Base-by-base conservation (phyloP, 2,113 vertebrate genomes). In the Chionodraco myersi region DNA sequence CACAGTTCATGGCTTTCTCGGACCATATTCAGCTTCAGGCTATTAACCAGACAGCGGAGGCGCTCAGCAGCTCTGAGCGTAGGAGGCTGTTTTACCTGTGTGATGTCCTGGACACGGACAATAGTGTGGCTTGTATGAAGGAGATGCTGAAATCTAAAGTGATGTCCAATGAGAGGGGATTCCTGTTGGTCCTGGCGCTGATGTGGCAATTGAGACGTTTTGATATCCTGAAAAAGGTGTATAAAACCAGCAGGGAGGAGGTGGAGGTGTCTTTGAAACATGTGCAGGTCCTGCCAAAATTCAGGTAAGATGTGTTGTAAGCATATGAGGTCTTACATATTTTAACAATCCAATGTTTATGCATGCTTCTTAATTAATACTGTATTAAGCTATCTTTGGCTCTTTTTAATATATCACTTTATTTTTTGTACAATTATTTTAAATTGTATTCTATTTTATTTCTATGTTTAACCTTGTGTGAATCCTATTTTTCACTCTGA, bases 171-270 rank as follows among this genome's bases (percentile, higher is more conserved):
- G 69, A 84, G 1, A 47, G 54, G 1, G 65, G 79, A 0, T 0
- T 54, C 0, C 12, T 66, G 21, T 80, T 92, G 30, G 30, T 4
- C 86, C 98, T 60, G 79, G 97, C 97, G 81, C 90, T 98, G 48
- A 71, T 98, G 48, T 92, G 94, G 67, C 90, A 90, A 52, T 76
- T 98, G 48, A 94, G 90, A 57, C 96, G 97, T 2, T 96, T 96
- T 74, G 98, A 99, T 70, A 91, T 99, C 66, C 87, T 99, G 23
- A 95, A 84, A 61, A 92, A 80, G 41, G 78, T 97, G 36, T 84
- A 94, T 72, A 88, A 94, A 16, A 92, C 80, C 57, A 95, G 91
- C 83, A 95, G 75, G 45, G 67, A 52, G 0, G 47, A 91, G 0
- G 94, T 95, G 58, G 96, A 97, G 86, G 79, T 70, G 23, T 30